phyloP scores from a whole-genome alignment of 1,140 invertebrate species.

The Colletes gigas region DNA sequence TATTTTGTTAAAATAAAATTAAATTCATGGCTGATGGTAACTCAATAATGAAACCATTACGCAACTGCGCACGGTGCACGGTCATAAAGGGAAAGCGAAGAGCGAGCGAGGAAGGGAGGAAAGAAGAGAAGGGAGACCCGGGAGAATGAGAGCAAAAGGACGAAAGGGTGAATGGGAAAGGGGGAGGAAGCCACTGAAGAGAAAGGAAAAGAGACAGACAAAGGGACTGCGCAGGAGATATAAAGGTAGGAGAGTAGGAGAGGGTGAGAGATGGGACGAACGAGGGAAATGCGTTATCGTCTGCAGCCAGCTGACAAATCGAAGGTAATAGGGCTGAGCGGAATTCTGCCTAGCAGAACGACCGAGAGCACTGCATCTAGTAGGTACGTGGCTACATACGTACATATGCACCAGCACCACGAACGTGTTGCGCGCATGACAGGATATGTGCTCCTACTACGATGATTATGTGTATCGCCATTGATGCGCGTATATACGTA shows the following conservation, averaged over 20 bases:
- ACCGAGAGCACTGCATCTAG: conserved; percentile 63
- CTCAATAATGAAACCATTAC: conserved; percentile 68
- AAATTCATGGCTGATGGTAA: conserved; percentile 67
- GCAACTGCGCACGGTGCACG: conserved; percentile 55
- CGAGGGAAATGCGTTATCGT: conserved; percentile 74
- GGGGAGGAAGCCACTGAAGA: conserved; percentile 21
- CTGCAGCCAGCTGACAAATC: conserved; percentile 77
- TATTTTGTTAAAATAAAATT: conserved; percentile 68
- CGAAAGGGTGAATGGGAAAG: conserved; percentile 8
- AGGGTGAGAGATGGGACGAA: conserved; percentile 64
- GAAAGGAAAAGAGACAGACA: conserved; percentile 54
- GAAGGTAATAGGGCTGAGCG: conserved; percentile 75
- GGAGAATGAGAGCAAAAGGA: conserved; percentile 45
- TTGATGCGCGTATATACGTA: conserved; percentile 30
- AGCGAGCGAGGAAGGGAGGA: conserved; percentile 38
- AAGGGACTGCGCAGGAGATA: conserved; percentile 47
- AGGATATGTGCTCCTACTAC: conserved; percentile 41
- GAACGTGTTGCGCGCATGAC: conserved; percentile 59
- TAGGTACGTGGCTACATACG: conserved; percentile 67
- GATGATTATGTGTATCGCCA: conserved; percentile 60
- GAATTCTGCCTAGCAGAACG: conserved; percentile 70
- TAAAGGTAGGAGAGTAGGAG: conserved; percentile 43
- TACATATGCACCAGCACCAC: conserved; percentile 62
- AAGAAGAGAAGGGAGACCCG: conserved; percentile 29
- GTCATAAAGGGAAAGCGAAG: conserved; percentile 59